Conservation (phyloP, 2,797 vertebrate genomes). For the Liasis olivaceus region DNA sequence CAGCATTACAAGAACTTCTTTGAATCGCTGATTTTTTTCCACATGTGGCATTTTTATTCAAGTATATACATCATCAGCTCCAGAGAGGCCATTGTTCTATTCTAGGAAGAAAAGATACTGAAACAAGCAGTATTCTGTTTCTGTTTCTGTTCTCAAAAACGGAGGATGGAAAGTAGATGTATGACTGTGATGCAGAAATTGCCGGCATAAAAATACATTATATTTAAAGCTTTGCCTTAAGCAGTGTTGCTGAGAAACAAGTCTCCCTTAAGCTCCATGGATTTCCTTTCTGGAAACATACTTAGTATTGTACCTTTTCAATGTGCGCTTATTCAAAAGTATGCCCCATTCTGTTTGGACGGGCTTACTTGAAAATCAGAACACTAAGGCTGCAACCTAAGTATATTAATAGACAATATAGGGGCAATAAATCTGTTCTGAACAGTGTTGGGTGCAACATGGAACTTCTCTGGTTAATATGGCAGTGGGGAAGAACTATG, state of each 20-base stretch:
- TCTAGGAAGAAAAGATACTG: neutral
- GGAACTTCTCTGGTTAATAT: constrained; percentile 39
- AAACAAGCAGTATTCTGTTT: constrained; percentile 27
- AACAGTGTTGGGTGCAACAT: constrained; percentile 41
- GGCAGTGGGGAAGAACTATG: neutral
- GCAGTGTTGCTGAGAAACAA: neutral
- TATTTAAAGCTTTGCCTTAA: neutral
- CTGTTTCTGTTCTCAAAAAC: constrained; percentile 1
- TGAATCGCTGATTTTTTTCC: neutral
- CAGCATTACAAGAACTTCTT: neutral
- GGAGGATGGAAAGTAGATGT: neutral
- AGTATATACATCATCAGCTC: neutral
- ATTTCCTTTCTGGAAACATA: neutral
- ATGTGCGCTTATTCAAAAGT: neutral
- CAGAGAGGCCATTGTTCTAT: constrained; percentile 9
- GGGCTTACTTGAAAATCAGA: neutral
- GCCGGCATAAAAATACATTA: neutral
- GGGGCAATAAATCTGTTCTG: neutral
- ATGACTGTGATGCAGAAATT: constrained; percentile 9
- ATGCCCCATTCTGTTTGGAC: neutral
- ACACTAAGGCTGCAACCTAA: too few species aligned
- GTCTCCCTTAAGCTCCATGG: neutral
- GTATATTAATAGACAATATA: neutral
- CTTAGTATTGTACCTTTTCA: neutral
- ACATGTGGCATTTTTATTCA: neutral